Base-by-base conservation (phyloP, 2,113 vertebrate species). In the Atherinomorus stipes region DNA sequence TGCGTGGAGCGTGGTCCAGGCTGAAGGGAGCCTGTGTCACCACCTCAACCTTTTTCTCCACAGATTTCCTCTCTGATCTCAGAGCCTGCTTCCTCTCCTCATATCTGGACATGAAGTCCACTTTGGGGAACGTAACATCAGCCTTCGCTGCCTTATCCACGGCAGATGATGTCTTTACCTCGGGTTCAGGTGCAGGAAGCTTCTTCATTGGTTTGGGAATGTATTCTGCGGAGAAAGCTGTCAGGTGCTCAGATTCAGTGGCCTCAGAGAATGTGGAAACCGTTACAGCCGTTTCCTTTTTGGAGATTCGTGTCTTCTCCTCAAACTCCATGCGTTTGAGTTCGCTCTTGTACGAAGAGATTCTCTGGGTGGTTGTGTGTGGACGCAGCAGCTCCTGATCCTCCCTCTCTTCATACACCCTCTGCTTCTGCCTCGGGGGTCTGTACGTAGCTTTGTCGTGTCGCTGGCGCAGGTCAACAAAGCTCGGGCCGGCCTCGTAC, bases 51-150 rank as follows among this genome's bases (percentile, higher is more conserved):
- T 94, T 96, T 60, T 93, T 95, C 89, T 97, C 95, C 40, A 88
- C 56, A 49, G 96, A 95, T 91, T 94, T 96, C 61, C 95, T 95
- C 92, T 98, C 96, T 70, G 96, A 93, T 90, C 97, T 97, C 64
- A 99, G 79, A 89, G 95, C 96, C 71, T 95, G 95, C 91, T 99
- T 99, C 93, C 96, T 96, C 73, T 96, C 95, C 73, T 98, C 97
- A 0, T 99, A 99, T 64, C 96, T 95, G 65, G 96, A 97, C 64
- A 98, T 95, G 84, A 96, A 98, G 86, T 99, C 97, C 84, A 98
- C 95, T 88, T 93, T 94, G 50, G 96, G 60, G 21, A 86, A 86
- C 42, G 95, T 93, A 44, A 95, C 93, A 34, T 98, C 98, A 1
- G 93, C 94, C 83, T 95, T 94, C 64, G 92, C 95, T 76, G 91